A percentile compares a stretch with the other conserved stretches of the same genome.
phyloP scores from a whole-genome alignment of 2,888 invertebrate species.

The Sinhomidia bicolor region DNA sequence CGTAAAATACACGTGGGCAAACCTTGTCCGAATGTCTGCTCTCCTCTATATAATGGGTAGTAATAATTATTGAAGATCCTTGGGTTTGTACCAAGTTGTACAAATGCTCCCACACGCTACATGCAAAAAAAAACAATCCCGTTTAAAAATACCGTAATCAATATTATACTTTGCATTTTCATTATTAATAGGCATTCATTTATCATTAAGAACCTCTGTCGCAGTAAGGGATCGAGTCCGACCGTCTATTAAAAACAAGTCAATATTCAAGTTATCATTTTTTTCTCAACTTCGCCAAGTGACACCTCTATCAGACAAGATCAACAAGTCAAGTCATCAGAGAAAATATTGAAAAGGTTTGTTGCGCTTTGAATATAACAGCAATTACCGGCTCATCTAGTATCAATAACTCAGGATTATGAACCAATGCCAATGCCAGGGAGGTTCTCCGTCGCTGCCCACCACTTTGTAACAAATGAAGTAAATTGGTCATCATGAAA shows the following conservation, averaged over 20 bases:
- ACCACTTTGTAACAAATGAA: conserved; percentile 80
- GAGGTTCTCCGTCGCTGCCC: conserved; percentile 82
- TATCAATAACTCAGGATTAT: conserved; percentile 85
- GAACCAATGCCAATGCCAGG: conserved; percentile 82
- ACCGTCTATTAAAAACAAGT: conserved; percentile 83
- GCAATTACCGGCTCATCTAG: conserved; percentile 88
- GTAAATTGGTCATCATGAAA: neutral
- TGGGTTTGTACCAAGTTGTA: conserved; percentile 63
- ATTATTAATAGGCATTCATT: neutral
- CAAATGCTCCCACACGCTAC: conserved; percentile 74
- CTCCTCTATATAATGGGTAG: conserved; percentile 66
- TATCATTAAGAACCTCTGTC: conserved; percentile 91
- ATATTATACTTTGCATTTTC: neutral
- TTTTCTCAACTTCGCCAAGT: too few relatives aligned
- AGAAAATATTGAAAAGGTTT: conserved; percentile 6
- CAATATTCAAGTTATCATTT: neutral
- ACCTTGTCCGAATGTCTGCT: conserved; percentile 67
- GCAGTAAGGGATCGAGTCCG: conserved; percentile 93
- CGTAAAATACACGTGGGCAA: too few relatives aligned
- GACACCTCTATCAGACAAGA: neutral
- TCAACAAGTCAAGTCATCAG: neutral
- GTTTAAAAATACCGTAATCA: neutral
- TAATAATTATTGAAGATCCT: conserved; percentile 70
- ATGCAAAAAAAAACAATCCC: neutral
- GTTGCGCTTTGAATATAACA: neutral